phyloP scores from a whole-genome alignment of 2,888 invertebrate genomes.

The Brassicogethes aeneus region DNA sequence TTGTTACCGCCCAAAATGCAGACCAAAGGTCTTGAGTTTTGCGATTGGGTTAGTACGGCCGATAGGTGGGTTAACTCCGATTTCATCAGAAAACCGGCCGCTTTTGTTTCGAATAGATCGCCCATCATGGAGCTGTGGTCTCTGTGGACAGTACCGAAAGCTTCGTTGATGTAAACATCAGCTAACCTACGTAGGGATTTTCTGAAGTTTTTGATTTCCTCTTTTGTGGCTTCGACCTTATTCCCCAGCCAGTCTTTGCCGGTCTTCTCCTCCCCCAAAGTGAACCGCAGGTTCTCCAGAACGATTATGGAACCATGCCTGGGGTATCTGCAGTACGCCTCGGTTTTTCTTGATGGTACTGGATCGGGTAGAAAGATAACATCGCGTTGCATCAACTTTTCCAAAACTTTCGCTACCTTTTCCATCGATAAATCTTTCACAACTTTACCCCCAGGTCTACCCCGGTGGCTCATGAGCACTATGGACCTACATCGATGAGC shows the following conservation, averaged over 20 bases:
- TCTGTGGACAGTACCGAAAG: constrained; percentile 1
- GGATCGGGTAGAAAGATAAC: not conserved
- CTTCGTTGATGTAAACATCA: constrained; percentile 1
- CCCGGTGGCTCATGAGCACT: not conserved
- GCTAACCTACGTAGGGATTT: not conserved
- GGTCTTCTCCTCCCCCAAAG: not conserved
- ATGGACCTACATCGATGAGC: not conserved
- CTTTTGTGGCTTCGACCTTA: not conserved
- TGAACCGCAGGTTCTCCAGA: not conserved
- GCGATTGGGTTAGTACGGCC: not conserved
- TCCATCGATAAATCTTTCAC: not conserved
- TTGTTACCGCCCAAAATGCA: constrained; percentile 1
- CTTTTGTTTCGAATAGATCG: not conserved
- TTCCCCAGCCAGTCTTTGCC: not conserved
- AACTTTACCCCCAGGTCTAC: not conserved
- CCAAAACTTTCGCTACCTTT: not conserved
- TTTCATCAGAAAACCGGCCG: constrained; percentile 1
- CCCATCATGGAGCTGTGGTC: constrained; percentile 1
- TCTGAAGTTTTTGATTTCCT: not conserved
- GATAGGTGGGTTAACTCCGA: not conserved
- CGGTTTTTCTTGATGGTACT: not conserved
- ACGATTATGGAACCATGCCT: not conserved
- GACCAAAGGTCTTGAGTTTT: constrained; percentile 1
- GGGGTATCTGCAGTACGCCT: constrained; percentile 1
- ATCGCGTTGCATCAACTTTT: not conserved